Base-by-base conservation (phyloP, 2,113 vertebrate genomes). In the Ibidorhyncha struthersii region DNA sequence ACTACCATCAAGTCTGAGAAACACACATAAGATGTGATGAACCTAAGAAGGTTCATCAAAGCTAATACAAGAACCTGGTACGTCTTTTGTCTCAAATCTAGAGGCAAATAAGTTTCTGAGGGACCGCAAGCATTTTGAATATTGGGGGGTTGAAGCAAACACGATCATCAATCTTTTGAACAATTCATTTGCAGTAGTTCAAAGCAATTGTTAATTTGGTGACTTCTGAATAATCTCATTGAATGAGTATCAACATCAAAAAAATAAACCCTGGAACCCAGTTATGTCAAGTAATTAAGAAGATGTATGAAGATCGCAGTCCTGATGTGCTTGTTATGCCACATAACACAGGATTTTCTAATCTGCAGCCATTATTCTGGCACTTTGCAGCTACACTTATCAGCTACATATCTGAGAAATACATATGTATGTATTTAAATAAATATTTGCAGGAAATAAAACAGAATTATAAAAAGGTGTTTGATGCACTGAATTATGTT, bases 391-490 rank as follows among this genome's bases (percentile, higher is more conserved):
- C 23, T 66, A 69, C 56, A 43, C 72, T 70, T 84, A 29, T 30
- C 16, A 40, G 21, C 12, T 65, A 38, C 14, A 12, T 15, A 41
- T 25, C 19, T 61, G 29, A n/a, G 17, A 20, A 12, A 40, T 6
- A 19, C 12, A 40, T 5, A 29, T 5, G 25, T 17, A 14, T 9
- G 5, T 27, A 55, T 70, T 90, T 43, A 67, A 45, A 62, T n/a
- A 70, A 73, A 13, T 38, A 67, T 14, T 7, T 38, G 5, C 38
- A 82, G 36, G 4, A 38, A 69, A 55, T 32, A 27, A 56, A 53
- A 13, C 2, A 30, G 25, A 76, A 53, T 0, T 16, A 32, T 3
- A 43, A 61, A 71, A 81, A 26, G 1, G 3, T 10, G 0, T 56
- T 74, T 58, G 34, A 62, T 90, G 7, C 38, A 5, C 12, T 59